These are phyloP conservation scores for Saimiri boliviensis DNA, from an alignment of 2,113 vertebrate species.

Conservation along the genomic window DNA sequence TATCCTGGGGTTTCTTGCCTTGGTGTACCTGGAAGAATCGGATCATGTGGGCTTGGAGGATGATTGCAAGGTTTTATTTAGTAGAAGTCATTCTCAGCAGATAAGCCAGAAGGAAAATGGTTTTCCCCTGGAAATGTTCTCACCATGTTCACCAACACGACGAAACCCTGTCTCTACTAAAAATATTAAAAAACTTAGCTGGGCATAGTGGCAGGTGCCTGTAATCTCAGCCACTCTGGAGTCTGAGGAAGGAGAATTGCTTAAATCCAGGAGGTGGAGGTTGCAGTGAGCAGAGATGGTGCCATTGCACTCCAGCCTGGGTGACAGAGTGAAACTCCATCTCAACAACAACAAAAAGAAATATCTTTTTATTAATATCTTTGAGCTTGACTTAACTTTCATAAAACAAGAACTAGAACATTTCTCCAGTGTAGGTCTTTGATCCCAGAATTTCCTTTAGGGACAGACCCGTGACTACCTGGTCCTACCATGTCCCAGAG, in stretches of 20 bases:
- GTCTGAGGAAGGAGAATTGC: not conserved
- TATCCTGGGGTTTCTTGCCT: too few species aligned
- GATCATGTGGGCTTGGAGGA: too few species aligned
- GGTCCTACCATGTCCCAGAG: not conserved
- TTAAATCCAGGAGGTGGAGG: not conserved
- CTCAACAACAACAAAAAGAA: too few species aligned
- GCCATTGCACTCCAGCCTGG: not conserved
- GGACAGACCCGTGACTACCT: not conserved
- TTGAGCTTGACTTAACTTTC: constrained; percentile 6
- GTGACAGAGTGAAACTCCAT: not conserved
- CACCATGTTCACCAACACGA: not conserved
- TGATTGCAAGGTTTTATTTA: too few species aligned
- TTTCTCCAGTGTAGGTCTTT: not conserved
- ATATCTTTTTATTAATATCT: not conserved
- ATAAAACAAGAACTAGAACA: not conserved
- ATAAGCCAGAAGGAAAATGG: too few species aligned
- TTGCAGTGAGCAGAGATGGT: not conserved
- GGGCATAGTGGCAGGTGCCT: not conserved
- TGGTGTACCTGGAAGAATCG: too few species aligned
- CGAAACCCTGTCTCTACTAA: not conserved
- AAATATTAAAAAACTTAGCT: not conserved
- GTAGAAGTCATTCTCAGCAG: too few species aligned
- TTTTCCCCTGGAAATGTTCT: too few species aligned
- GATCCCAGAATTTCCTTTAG: not conserved
- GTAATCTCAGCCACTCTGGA: not conserved